Evolutionary conservation across 1,140 invertebrate species (phyloP).

Genomic region (Lepidurus arcticus): DNA sequence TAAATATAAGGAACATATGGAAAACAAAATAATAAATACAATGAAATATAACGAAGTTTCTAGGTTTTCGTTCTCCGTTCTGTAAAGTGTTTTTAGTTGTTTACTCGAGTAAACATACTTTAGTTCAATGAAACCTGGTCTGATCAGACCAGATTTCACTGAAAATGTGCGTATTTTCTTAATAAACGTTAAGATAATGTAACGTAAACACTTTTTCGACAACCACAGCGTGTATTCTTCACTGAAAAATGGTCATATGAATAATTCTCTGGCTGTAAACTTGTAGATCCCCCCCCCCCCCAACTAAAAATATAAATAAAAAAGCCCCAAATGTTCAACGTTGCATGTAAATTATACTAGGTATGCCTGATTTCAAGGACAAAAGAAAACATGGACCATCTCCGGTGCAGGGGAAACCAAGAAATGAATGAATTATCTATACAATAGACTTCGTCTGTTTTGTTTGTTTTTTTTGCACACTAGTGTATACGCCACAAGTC

Average conservation of each 20-base stretch:
- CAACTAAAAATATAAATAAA: neutral
- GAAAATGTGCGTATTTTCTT: too few relatives aligned
- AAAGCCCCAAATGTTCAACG: neutral
- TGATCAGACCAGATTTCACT: too few relatives aligned
- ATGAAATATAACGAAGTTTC: too few relatives aligned
- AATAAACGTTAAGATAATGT: too few relatives aligned
- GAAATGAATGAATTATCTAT: neutral
- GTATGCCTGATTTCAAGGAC: neutral
- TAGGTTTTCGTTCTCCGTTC: too few relatives aligned
- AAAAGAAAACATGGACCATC: neutral
- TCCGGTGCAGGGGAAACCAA: constrained; percentile 3
- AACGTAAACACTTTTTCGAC: neutral
- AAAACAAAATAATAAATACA: too few relatives aligned
- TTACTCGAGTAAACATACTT: too few relatives aligned
- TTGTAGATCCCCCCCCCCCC: neutral
- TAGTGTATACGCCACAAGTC: constrained; percentile 2
- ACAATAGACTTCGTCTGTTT: neutral
- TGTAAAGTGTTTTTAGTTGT: too few relatives aligned
- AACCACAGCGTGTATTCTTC: constrained; percentile 10
- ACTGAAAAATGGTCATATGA: constrained; percentile 9
- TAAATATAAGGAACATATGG: too few relatives aligned
- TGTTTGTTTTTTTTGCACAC: neutral
- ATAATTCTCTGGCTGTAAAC: neutral
- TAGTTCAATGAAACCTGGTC: too few relatives aligned
- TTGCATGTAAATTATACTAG: neutral